Conservation (phyloP, 1,140 invertebrate species). For the Dolichoris vasculosae region DNA sequence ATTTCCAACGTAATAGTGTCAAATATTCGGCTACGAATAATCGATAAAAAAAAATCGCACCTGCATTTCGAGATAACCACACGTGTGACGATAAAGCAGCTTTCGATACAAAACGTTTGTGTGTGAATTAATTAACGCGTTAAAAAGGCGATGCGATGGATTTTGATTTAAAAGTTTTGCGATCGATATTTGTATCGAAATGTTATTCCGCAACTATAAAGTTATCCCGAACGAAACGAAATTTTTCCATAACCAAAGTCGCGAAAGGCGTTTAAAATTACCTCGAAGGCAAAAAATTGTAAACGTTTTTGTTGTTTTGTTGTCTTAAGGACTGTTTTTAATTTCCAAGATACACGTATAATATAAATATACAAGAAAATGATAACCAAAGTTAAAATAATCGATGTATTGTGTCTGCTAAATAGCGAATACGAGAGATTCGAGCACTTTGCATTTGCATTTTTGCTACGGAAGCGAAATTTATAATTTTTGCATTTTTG, state of each 20-base stretch:
- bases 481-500: constrained; percentile 46
- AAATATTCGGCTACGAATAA: too few species aligned
- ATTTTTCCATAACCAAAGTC: constrained; percentile 2
- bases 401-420: not conserved
- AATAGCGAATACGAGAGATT: not conserved
- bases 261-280: constrained; percentile 20
- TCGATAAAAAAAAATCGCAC: not conserved
- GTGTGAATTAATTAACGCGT: not conserved
- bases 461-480: not conserved
- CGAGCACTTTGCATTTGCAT: not conserved
- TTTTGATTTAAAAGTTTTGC: not conserved
- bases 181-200: not conserved
- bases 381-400: not conserved
- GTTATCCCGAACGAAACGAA: not conserved
- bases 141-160: not conserved
- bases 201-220: not conserved
- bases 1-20: too few species aligned
- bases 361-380: not conserved
- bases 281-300: constrained; percentile 36
- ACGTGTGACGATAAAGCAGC: not conserved
- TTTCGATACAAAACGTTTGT: not conserved
- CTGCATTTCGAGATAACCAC: not conserved
- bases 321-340: not conserved
- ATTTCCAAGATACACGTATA: not conserved
- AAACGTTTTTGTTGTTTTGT: not conserved